These are phyloP conservation scores for Orussus abietinus DNA, from an alignment of 1,140 invertebrate genomes.

Conservation along the genomic window DNA sequence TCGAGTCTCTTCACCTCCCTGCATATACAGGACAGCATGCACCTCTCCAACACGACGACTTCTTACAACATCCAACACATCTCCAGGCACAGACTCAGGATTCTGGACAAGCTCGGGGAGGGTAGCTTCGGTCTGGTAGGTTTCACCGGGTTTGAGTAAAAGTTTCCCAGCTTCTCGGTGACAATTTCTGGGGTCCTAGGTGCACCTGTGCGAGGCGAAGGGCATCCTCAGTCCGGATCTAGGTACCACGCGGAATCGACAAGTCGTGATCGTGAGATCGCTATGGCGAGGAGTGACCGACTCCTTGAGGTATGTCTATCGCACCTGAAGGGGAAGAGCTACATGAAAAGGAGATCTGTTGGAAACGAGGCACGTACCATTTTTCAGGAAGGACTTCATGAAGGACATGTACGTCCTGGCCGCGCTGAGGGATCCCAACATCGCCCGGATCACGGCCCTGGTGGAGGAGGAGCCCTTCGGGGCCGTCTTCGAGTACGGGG, in stretches of 20 bases:
- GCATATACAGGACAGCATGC: constrained; percentile 64
- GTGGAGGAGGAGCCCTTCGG: constrained; percentile 81
- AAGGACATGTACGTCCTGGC: constrained; percentile 80
- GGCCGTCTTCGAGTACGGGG: constrained; percentile 81
- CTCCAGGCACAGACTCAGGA: constrained; percentile 75
- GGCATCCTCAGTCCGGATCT: constrained; percentile 61
- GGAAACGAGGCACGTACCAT: too few relatives aligned
- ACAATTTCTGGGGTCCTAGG: constrained; percentile 43
- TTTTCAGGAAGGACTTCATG: constrained; percentile 74
- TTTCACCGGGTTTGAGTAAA: constrained; percentile 19
- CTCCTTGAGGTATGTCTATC: constrained; percentile 57
- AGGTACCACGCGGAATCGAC: constrained; percentile 59
- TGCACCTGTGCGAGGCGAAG: constrained; percentile 72
- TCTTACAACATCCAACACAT: constrained; percentile 51
- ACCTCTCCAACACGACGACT: constrained; percentile 36
- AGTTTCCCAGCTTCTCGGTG: constrained; percentile 1
- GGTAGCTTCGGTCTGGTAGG: constrained; percentile 84
- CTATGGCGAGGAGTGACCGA: constrained; percentile 67
- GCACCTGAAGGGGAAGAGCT: constrained; percentile 67
- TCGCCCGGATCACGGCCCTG: constrained; percentile 77
- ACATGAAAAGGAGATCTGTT: too few relatives aligned
- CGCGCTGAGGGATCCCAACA: constrained; percentile 75
- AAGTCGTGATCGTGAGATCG: constrained; percentile 71
- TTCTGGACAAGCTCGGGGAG: constrained; percentile 82
- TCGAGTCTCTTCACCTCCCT: constrained; percentile 60